Evolutionary conservation across 2,797 vertebrate species (phyloP), one percentile per base, ranked within the genome.

Genomic region (Enteromius afrohamiltoni): DNA sequence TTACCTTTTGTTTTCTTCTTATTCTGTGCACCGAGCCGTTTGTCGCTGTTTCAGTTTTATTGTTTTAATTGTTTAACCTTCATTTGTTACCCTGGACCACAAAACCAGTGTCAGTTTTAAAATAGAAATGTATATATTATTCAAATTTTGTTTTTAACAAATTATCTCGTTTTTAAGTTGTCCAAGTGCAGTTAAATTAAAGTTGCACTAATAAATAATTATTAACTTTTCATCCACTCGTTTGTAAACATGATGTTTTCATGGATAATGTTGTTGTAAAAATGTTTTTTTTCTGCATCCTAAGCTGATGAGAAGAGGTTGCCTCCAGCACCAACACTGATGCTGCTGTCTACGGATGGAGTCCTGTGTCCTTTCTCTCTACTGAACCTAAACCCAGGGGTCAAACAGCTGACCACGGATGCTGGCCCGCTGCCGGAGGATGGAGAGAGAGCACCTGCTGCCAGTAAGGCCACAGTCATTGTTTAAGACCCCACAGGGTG

Each of bases 301-400:
- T 34, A 89, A 99, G 98, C 91, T 70, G 97, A 98, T 0, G 98
- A 99, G 88, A 98, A 96, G 92, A 95, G 91, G 14, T 86, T 98
- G 75, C 94, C 95, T 26, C 96, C 98, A 14, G 95, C 94, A 1
- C 98, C 98, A 16, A 94, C 94, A n/a, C 94, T 99, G 89, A 92
- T 99, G 87, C 89, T 99, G 87, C 95, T 99, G 3, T 99, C 98
- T 40, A 98, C 98, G 0, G 97, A 99, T 34, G 98, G 98, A 4
- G 93, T 99, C 1, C 94, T 99, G 26, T 98, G 97, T 87, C 97
- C 98, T 0, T 99, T 98, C 89, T 94, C 97, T 34, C 95, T 99
- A 89, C 95, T 98, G 85, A 99, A 99, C 89, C 92, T 95, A 83
- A 98, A 96, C 86, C 95, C 95, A 0, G 96, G 96, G 0, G 90